A percentile compares a stretch with the other conserved stretches of the same genome.
These are phyloP conservation scores for Andrena praecox DNA, from an alignment of 2,888 invertebrate species.

Conservation along the genomic window DNA sequence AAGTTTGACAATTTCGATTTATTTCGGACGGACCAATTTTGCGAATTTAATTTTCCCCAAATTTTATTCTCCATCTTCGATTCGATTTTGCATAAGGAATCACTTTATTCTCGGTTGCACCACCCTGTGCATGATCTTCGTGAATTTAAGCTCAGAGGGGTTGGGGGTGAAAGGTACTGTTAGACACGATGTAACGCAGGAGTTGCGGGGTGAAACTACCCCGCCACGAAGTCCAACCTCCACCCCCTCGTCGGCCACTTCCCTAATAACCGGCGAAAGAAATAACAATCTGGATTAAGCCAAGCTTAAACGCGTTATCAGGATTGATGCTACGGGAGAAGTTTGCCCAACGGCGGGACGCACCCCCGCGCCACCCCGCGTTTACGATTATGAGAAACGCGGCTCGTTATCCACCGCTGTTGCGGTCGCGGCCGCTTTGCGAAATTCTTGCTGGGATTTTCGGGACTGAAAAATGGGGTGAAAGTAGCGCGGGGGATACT, in stretches of 20 bases:
- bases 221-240: background rate
- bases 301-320: constrained; percentile 54
- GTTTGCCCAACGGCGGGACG: constrained; percentile 31
- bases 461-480: background rate
- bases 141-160: too few species aligned
- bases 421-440: constrained; percentile 1
- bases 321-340: constrained; percentile 50
- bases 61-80: background rate
- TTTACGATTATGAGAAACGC: constrained; percentile 21
- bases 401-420: background rate
- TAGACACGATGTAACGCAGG: background rate
- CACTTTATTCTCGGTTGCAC: background rate
- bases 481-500: background rate
- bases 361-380: background rate
- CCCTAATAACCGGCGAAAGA: constrained; percentile 53
- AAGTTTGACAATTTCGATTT: too few species aligned
- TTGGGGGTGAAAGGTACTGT: too few species aligned
- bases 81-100: background rate
- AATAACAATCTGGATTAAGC: constrained; percentile 55
- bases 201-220: background rate
- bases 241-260: background rate
- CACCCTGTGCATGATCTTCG: too few species aligned
- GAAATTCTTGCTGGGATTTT: background rate
- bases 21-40: too few species aligned
- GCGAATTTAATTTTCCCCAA: background rate